Evolutionary conservation across 2,888 invertebrate genomes (phyloP).

Genomic region (Lepidochrysops patricia): DNA sequence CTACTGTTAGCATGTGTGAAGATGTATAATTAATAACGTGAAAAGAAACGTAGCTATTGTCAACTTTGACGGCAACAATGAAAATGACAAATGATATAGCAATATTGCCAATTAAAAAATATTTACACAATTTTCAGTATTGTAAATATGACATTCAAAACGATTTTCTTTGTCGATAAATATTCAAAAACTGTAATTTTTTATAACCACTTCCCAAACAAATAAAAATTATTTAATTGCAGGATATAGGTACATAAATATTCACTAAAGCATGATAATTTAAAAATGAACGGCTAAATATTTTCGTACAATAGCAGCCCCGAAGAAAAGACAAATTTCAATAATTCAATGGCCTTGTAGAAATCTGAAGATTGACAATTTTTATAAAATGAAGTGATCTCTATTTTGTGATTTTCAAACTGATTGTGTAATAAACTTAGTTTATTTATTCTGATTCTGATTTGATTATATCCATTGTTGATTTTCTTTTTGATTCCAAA

Average conservation of each 20-base stretch:
- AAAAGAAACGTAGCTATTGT: slow-evolving; percentile 19
- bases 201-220: too few species aligned
- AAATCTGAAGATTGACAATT: slow-evolving; percentile 45
- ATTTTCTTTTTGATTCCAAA: slow-evolving; percentile 35
- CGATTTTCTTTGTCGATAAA: too few species aligned
- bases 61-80: not conserved
- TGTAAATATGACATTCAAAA: too few species aligned
- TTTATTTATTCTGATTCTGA: slow-evolving; percentile 29
- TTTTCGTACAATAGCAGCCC: not conserved
- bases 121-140: too few species aligned
- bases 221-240: too few species aligned
- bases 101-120: not conserved
- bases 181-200: too few species aligned
- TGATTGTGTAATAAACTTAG: slow-evolving; percentile 55
- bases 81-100: not conserved
- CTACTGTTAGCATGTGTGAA: too few species aligned
- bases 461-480: slow-evolving; percentile 29
- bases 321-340: not conserved
- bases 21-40: not conserved
- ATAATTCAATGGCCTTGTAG: slow-evolving; percentile 33
- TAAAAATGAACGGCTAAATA: not conserved
- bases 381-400: slow-evolving; percentile 60
- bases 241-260: too few species aligned
- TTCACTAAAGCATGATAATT: too few species aligned
- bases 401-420: slow-evolving; percentile 51